Base-by-base conservation (phyloP, 2,797 vertebrate species). In the Lindbergichthys nudifrons region DNA sequence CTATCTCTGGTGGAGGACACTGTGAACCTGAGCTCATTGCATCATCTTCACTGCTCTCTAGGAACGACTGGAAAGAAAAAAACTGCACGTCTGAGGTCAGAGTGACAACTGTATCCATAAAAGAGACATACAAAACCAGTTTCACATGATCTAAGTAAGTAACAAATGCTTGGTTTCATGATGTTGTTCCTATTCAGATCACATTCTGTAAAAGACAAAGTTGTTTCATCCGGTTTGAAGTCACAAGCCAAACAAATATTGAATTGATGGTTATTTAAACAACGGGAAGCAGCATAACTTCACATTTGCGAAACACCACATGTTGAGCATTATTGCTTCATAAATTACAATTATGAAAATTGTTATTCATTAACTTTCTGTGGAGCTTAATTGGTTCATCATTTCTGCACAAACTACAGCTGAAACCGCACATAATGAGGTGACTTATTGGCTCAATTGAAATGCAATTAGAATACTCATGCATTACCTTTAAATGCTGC, bases 1-100 rank as follows among this genome's bases (percentile, higher is more conserved):
- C 72, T 67, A 80, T 88, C 61, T 68, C 66, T 66, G 41, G 51
- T 77, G 58, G 68, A 82, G 66, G 80, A 79, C 78, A 66, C 64
- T 59, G 47, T 70, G 23, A 50, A 77, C 30, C 73, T 32, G 23
- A 68, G 60, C 64, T 70, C 57, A 51, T 8, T 77, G 58, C 32
- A 77, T 72, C 58, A 79, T 80, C 19, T 48, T 52, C 63, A 42
- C 52, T 32, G 79, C 72, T 79, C 62, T 81, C 52, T 19, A 66
- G 68, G 58, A 83, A 77, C 23, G 18, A 57, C 47, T 51, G 59
- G 57, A 66, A 10, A 57, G 51, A 43, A 18, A 15, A 5, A 30
- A 63, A 68, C 2, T 15, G 23, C 4, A 32, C 18, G 45, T 39
- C 21, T n/a, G 30, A 69, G 39, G 5, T 64, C 11, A 57, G 23